Evolutionary conservation across 2,797 vertebrate species (phyloP).

Genomic region (Podargus strigoides): DNA sequence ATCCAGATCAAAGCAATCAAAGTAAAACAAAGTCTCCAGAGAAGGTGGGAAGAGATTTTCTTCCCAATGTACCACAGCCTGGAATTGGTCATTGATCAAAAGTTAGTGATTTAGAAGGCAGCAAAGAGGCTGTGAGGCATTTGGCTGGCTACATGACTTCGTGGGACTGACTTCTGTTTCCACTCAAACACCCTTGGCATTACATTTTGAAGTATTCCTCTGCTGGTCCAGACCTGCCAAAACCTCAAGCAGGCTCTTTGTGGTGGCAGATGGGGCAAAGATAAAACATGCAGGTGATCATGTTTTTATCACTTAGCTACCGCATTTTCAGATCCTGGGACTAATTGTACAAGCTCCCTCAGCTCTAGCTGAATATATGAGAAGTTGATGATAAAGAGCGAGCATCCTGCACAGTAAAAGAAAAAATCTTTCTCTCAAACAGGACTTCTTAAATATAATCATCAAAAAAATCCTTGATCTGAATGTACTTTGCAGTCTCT

Average conservation of each 20-base stretch:
- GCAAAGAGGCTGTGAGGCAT: not conserved
- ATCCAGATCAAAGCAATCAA: not conserved
- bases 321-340: not conserved
- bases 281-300: not conserved
- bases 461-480: not conserved
- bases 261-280: not conserved
- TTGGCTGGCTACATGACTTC: not conserved
- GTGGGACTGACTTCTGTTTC: not conserved
- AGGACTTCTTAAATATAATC: not conserved
- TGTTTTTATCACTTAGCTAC: not conserved
- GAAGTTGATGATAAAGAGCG: not conserved
- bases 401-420: not conserved
- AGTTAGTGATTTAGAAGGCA: not conserved
- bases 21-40: not conserved
- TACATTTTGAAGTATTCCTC: not conserved
- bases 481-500: not conserved
- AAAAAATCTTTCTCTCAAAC: not conserved
- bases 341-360: not conserved
- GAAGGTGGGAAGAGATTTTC: not conserved
- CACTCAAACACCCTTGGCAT: not conserved
- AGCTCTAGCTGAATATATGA: not conserved
- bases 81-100: not conserved
- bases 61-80: not conserved
- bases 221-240: not conserved
- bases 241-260: not conserved